Evolutionary conservation across 1,140 invertebrate species (phyloP).

Genomic region (Drosophila pandora): DNA sequence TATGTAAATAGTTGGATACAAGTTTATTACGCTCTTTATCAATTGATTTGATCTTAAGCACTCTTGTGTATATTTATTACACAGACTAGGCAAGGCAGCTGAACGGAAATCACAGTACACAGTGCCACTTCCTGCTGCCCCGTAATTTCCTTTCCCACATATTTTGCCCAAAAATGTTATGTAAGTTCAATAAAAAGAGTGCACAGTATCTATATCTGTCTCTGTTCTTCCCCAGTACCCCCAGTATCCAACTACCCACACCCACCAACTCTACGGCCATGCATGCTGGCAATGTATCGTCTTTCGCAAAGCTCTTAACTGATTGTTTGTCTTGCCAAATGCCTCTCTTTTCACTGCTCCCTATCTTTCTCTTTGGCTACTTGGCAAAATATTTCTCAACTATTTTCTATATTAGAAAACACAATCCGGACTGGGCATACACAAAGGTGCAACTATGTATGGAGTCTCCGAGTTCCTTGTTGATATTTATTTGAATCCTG

Average conservation of each 20-base stretch:
- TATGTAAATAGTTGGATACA: conserved; percentile 76
- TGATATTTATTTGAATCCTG: conserved; percentile 81
- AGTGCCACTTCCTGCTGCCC: conserved; percentile 55
- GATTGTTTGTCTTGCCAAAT: conserved; percentile 81
- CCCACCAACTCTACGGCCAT: neutral
- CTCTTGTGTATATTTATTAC: conserved; percentile 75
- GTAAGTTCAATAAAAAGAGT: conserved; percentile 73
- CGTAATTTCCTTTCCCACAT: conserved; percentile 45
- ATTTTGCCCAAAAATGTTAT: conserved; percentile 62
- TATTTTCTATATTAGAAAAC: conserved; percentile 81
- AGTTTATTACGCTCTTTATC: conserved; percentile 81
- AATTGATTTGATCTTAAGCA: conserved; percentile 82
- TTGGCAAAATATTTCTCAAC: conserved; percentile 78
- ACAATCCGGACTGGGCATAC: conserved; percentile 65
- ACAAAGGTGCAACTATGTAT: conserved; percentile 64
- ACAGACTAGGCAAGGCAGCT: conserved; percentile 59
- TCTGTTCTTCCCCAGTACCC: conserved; percentile 6
- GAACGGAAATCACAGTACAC: conserved; percentile 72
- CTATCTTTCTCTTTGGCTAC: conserved; percentile 57
- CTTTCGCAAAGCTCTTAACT: conserved; percentile 75
- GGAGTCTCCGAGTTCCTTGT: conserved; percentile 51
- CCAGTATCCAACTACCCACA: neutral
- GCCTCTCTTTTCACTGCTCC: conserved; percentile 40
- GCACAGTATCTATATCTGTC: conserved; percentile 40
- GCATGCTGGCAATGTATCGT: conserved; percentile 49